Conservation (phyloP, 2,888 invertebrate genomes). For the Catonia carolina region DNA sequence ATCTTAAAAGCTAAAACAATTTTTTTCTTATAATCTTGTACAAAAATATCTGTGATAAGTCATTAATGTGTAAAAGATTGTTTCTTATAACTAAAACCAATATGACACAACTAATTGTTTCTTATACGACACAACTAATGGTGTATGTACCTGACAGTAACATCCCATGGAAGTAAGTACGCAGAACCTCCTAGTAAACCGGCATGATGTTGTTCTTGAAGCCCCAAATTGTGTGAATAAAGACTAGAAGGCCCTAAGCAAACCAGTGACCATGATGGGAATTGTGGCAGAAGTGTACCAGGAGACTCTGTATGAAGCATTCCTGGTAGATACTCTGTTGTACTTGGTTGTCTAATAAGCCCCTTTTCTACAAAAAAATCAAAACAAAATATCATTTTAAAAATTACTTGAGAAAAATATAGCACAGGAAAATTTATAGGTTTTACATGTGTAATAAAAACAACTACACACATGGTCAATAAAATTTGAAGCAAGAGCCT, state of each 20-base stretch:
- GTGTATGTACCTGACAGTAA: slow-evolving; percentile 60
- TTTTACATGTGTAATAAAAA: background rate
- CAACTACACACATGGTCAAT: background rate
- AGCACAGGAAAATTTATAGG: no score
- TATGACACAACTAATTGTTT: no score
- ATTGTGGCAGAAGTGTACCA: slow-evolving; percentile 44
- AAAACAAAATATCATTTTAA: slow-evolving; percentile 38
- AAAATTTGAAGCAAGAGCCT: background rate
- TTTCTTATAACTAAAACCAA: no score
- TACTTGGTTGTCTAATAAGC: slow-evolving; percentile 64
- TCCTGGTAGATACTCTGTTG: slow-evolving; percentile 84
- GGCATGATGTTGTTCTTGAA: slow-evolving; percentile 64
- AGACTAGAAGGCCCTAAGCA: slow-evolving; percentile 84
- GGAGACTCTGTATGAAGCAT: slow-evolving; percentile 81
- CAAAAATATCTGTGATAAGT: no score
- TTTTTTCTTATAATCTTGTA: no score
- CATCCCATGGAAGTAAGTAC: slow-evolving; percentile 91
- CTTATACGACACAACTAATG: no score
- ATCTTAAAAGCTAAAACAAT: no score
- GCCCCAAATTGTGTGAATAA: slow-evolving; percentile 80
- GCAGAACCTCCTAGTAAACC: slow-evolving; percentile 86
- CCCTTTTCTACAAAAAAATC: slow-evolving; percentile 51
- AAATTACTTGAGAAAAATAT: no score
- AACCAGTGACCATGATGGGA: slow-evolving; percentile 54
- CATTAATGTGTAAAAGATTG: no score